phyloP scores from a whole-genome alignment of 2,113 vertebrate genomes.

The Lethenteron camtschaticum region DNA sequence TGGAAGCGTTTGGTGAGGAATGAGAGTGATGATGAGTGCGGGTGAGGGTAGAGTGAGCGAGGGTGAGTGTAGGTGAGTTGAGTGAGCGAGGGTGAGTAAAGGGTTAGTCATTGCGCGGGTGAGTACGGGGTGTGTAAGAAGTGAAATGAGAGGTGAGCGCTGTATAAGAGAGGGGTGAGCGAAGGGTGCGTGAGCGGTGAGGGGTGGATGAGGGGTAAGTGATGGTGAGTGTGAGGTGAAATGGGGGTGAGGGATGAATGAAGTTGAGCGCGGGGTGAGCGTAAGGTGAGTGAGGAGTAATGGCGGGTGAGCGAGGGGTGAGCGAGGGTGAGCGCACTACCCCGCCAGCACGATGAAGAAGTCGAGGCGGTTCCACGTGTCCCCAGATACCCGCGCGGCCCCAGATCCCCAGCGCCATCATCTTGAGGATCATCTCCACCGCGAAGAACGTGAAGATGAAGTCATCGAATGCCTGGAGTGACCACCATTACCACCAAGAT shows the following conservation, averaged over 20 bases:
- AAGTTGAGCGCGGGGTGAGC: background rate
- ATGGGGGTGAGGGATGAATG: background rate
- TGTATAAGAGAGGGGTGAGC: no score
- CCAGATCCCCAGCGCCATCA: conserved; percentile 90
- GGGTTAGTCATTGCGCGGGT: no score
- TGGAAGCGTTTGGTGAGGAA: no score
- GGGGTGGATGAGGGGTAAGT: no score
- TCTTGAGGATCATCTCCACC: conserved; percentile 95
- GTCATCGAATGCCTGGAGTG: conserved; percentile 66
- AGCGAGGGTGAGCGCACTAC: conserved; percentile 25
- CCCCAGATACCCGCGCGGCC: conserved; percentile 91
- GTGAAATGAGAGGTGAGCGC: no score
- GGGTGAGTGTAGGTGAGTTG: no score
- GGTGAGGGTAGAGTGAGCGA: no score
- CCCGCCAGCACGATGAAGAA: conserved; percentile 93
- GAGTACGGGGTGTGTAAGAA: no score
- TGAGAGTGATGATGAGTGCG: no score
- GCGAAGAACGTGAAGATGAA: conserved; percentile 99
- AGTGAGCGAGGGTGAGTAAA: no score
- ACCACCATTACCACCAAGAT: conserved; percentile 8
- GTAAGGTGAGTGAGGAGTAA: background rate
- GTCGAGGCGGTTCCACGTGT: conserved; percentile 94
- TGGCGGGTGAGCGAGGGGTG: background rate
- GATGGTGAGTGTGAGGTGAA: background rate
- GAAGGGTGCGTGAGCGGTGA: no score